Evolutionary conservation across 1,140 invertebrate species (phyloP).

Genomic region (Hylyphantes graminicola): DNA sequence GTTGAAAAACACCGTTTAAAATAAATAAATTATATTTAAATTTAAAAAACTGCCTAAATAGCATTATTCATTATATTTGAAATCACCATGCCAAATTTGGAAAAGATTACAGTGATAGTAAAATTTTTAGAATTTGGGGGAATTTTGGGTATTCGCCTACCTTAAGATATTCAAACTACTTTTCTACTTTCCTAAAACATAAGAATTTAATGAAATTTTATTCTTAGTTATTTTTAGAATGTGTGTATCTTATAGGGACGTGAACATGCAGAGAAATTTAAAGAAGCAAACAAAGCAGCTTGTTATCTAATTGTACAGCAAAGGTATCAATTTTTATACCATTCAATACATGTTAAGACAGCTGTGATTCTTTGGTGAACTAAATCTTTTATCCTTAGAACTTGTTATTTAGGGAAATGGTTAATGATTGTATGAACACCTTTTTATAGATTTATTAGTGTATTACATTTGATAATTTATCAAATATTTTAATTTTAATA

Average conservation of each 20-base stretch:
- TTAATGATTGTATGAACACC: neutral
- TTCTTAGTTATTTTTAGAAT: neutral
- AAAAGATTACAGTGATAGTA: too few relatives aligned
- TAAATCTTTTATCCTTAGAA: neutral
- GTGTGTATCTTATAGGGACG: constrained; percentile 67
- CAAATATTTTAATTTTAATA: neutral
- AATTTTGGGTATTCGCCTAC: too few relatives aligned
- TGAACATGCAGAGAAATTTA: constrained; percentile 69
- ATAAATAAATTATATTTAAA: neutral
- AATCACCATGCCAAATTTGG: too few relatives aligned
- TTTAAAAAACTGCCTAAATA: neutral
- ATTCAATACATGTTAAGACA: neutral
- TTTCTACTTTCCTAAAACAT: neutral
- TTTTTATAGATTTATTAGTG: neutral
- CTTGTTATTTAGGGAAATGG: neutral
- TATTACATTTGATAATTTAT: neutral
- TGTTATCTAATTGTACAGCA: constrained; percentile 66
- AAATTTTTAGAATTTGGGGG: too few relatives aligned
- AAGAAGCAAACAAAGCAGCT: constrained; percentile 70
- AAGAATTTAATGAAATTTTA: neutral
- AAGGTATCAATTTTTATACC: constrained; percentile 17
- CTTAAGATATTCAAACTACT: neutral
- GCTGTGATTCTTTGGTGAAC: neutral
- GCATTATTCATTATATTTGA: too few relatives aligned
- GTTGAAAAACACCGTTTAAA: neutral